Evolutionary conservation across 2,113 vertebrate species (phyloP).

Genomic region (Elachura formosa): DNA sequence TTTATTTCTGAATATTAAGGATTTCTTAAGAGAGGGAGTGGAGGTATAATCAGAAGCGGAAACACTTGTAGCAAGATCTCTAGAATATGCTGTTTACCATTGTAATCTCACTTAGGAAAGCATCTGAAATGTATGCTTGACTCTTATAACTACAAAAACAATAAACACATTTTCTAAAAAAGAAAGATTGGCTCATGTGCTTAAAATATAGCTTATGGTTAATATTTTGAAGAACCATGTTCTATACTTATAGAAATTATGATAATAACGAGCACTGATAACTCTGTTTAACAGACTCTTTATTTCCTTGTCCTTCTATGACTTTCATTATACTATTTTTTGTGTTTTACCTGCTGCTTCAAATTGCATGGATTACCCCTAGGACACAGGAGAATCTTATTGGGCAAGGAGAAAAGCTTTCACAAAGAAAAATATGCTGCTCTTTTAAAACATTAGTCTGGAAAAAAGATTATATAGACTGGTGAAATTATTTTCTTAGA

Average conservation of each 20-base stretch:
- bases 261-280: neutral
- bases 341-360: neutral
- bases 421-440: neutral
- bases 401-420: neutral
- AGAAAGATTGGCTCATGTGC: neutral
- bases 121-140: neutral
- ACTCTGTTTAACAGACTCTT: neutral
- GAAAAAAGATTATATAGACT: neutral
- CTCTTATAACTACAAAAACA: neutral
- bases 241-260: neutral
- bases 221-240: neutral
- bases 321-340: neutral
- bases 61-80: neutral
- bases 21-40: neutral
- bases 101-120: neutral
- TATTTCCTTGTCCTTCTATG: neutral
- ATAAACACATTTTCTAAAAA: neutral
- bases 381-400: neutral
- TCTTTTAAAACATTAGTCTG: neutral
- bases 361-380: neutral
- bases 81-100: neutral
- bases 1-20: neutral
- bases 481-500: neutral
- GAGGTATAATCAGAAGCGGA: neutral
- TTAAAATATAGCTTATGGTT: neutral